Evolutionary conservation across 2,888 invertebrate genomes (phyloP).

Genomic region (Eilema griseolum): DNA sequence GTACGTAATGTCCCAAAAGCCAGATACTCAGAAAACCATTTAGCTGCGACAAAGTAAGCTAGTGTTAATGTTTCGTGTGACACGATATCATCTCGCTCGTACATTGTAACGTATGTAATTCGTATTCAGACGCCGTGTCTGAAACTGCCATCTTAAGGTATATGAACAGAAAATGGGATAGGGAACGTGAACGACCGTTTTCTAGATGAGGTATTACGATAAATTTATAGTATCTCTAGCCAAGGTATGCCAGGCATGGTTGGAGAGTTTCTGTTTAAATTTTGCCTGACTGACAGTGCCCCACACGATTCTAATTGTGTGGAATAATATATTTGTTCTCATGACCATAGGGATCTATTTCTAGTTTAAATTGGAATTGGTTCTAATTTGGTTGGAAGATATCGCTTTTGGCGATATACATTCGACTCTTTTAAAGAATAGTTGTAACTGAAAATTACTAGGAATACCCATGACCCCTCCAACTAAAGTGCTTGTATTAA

Average conservation of each 20-base stretch:
- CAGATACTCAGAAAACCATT: constrained; percentile 25
- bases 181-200: neutral
- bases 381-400: too few relatives aligned
- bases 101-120: constrained; percentile 25
- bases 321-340: neutral
- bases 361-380: neutral
- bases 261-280: neutral
- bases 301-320: neutral
- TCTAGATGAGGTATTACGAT: neutral
- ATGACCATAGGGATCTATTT: neutral
- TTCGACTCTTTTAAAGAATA: neutral
- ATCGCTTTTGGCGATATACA: too few relatives aligned
- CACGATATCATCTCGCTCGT: constrained; percentile 21
- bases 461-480: too few relatives aligned
- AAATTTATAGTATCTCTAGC: neutral
- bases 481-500: too few relatives aligned
- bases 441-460: too few relatives aligned
- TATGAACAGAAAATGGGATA: constrained; percentile 11
- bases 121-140: constrained; percentile 20
- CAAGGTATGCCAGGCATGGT: neutral
- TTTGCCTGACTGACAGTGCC: neutral
- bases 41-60: constrained; percentile 21
- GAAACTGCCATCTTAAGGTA: constrained; percentile 10
- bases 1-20: neutral
- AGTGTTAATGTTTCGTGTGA: constrained; percentile 23